A percentile compares a stretch with the other conserved stretches of the same genome.
phyloP scores from a whole-genome alignment of 1,140 invertebrate genomes.

The Heliconius melpomene region DNA sequence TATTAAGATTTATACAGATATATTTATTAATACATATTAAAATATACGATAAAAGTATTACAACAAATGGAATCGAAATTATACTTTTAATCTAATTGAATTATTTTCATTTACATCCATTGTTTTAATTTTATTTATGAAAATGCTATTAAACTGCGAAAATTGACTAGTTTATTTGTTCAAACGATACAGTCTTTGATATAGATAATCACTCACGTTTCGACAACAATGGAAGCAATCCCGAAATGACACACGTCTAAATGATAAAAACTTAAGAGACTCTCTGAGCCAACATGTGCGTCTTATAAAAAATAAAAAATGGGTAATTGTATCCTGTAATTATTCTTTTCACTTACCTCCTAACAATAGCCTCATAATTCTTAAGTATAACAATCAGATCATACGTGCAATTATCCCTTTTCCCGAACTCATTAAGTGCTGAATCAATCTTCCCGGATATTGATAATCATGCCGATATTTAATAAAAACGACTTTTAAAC shows the following conservation, averaged over 20 bases:
- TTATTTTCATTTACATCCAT: too few relatives aligned
- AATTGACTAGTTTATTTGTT: too few relatives aligned
- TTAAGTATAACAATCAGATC: constrained; percentile 60
- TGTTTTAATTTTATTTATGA: too few relatives aligned
- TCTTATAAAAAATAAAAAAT: constrained; percentile 30
- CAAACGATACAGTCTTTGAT: background rate
- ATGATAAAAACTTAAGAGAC: background rate
- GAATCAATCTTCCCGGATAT: constrained; percentile 75
- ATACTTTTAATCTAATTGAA: too few relatives aligned
- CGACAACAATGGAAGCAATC: background rate
- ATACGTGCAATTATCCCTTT: constrained; percentile 73
- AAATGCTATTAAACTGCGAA: too few relatives aligned
- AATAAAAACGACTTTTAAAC: too few relatives aligned
- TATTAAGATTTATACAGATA: too few relatives aligned
- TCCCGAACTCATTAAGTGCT: constrained; percentile 64
- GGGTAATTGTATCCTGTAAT: constrained; percentile 43
- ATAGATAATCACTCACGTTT: constrained; percentile 3
- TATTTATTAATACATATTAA: too few relatives aligned
- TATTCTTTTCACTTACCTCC: constrained; percentile 46
- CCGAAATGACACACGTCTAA: constrained; percentile 1
- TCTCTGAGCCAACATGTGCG: background rate
- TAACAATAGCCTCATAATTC: constrained; percentile 53
- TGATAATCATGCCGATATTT: constrained; percentile 55
- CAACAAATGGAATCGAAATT: too few relatives aligned
- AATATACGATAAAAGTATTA: too few relatives aligned